phyloP scores from a whole-genome alignment of 1,140 invertebrate species.

The Eurosta solidaginis region DNA sequence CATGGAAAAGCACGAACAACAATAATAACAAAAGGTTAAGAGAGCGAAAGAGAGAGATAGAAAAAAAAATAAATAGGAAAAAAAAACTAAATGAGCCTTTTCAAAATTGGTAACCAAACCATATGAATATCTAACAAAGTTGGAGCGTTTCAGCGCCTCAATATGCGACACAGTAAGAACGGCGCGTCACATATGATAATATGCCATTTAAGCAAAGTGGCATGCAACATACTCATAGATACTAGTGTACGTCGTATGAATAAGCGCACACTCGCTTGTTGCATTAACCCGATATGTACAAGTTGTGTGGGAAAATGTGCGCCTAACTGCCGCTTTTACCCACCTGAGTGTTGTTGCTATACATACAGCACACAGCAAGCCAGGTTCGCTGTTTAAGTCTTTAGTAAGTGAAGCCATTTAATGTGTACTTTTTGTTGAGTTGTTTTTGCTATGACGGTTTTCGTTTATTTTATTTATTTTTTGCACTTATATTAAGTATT shows the following conservation, averaged over 20 bases:
- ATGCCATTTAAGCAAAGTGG: conserved; percentile 23
- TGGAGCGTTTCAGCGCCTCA: background rate
- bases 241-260: background rate
- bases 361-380: background rate
- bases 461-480: background rate
- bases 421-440: background rate
- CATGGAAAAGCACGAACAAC: background rate
- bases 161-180: too few species aligned
- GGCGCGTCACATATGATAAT: conserved; percentile 9
- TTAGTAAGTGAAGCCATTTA: background rate
- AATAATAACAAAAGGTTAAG: background rate
- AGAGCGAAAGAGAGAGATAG: background rate
- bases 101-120: background rate
- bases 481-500: background rate
- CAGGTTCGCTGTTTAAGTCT: background rate
- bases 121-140: background rate
- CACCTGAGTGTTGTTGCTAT: background rate
- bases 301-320: conserved; percentile 26
- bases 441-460: background rate
- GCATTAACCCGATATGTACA: background rate
- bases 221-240: conserved; percentile 2
- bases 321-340: conserved; percentile 13
- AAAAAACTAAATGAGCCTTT: background rate
- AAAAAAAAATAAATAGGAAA: background rate
- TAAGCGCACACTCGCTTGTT: background rate